Evolutionary conservation across 1,140 invertebrate species (phyloP), one percentile per base, ranked within the genome.

Genomic region (Oryzaephilus surinamensis): DNA sequence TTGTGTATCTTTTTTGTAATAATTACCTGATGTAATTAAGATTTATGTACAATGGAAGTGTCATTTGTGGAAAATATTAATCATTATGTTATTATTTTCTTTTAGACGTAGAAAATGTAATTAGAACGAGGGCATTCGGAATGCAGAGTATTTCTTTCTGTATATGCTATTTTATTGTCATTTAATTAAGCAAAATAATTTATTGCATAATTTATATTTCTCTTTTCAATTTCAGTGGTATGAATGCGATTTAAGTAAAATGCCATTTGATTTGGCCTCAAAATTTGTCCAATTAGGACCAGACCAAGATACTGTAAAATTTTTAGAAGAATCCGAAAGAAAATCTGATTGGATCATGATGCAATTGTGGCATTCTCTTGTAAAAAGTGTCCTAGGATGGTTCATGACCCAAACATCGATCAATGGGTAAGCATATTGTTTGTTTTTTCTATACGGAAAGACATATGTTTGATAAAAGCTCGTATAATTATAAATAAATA

Each of bases 361-460:
- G 6, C 82, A 89, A 60, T 60, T 89, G 24, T 84, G 77, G 71
- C 77, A 88, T 58, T 68, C 77, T 24, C 29, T 89, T 6, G 74
- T 74, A 3, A 77, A 76, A 51, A 65, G 74, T 6, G 54, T 89
- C 18, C 68, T 90, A 5, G 70, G 72, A 32, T 71, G 73, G 54
- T 88, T 90, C 62, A 79, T 87, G 76, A 79, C 81, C 1, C 75
- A 77, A 51, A 91, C 86, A 2, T 83, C 82, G 26, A 79, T 88
- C 32, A 90, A 89, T 67, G 85, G 85, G 80, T 84, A 63, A 73
- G 73, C 74, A n/a, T n/a, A n/a, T n/a, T n/a, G n/a, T n/a, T n/a
- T n/a, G n/a, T n/a, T n/a, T n/a, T n/a, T n/a, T n/a, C n/a, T n/a
- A n/a, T n/a, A n/a, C n/a, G n/a, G n/a, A n/a, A n/a, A n/a, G n/a